Conservation (phyloP, 2,888 invertebrate species). For the Macaria liturata region DNA sequence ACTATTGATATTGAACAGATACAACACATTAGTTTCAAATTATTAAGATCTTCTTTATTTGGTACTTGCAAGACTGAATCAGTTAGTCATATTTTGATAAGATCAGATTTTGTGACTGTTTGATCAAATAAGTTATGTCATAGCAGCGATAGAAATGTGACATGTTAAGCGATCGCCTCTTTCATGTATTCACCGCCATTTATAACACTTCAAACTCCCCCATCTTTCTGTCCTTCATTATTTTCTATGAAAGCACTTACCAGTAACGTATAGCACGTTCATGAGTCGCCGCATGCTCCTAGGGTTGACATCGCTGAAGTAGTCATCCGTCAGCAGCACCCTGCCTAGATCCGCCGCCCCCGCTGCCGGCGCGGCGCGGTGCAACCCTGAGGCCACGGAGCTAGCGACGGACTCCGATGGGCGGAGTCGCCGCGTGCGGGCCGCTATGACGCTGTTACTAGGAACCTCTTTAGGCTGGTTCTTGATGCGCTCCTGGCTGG, state of each 20-base stretch:
- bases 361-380: conserved; percentile 80
- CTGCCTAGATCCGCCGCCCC: conserved; percentile 89
- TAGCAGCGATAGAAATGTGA: too few relatives aligned
- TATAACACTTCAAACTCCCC: too few relatives aligned
- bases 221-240: too few relatives aligned
- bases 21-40: too few relatives aligned
- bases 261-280: conserved; percentile 98
- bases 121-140: too few relatives aligned
- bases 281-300: conserved; percentile 97
- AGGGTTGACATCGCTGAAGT: conserved; percentile 99
- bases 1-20: too few relatives aligned
- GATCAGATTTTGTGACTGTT: too few relatives aligned
- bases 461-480: conserved; percentile 51
- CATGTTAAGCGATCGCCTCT: too few relatives aligned
- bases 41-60: too few relatives aligned
- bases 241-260: conserved; percentile 63
- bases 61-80: too few relatives aligned
- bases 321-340: conserved; percentile 97
- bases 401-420: conserved; percentile 95
- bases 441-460: conserved; percentile 83
- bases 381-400: conserved; percentile 94
- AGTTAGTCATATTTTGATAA: too few relatives aligned
- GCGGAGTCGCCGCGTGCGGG: conserved; percentile 88
- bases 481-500: conserved; percentile 91
- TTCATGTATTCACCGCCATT: too few relatives aligned